Base-by-base conservation (phyloP, 2,888 invertebrate species). In the Lysandra coridon region DNA sequence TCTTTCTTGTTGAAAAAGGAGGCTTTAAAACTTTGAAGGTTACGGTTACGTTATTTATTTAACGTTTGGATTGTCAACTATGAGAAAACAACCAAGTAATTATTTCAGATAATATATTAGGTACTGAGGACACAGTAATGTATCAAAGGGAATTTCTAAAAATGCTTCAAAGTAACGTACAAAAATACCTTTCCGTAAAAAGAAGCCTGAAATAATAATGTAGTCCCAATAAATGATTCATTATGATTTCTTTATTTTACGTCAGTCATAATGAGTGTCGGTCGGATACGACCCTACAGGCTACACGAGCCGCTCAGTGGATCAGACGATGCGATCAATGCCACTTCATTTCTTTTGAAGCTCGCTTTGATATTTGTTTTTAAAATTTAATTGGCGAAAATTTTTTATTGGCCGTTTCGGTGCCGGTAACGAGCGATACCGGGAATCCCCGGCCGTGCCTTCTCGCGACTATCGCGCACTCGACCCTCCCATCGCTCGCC, bases 361-460 rank as follows among this genome's bases (percentile, higher is more conserved):
- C 33, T 17, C 69, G 33, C 69, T 69, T 69, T 14, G 69, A 69
- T 69, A 37, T 69, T 69, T 69, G 69, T 37, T 69, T 69, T 33
- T 37, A 37, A 69, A 64, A 69, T 37, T 33, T 69, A 37, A 69
- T 17, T 37, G 69, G 69, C 69, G 69, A 69, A 69, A 14, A 37
- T 12, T 1, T 69, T 69, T 69, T 69, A 69, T 69, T 37, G 33
- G 0, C 69, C 33, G 37, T 69, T 69, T 17, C 33, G 1, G 33
- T 4, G 4, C 33, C 14, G 33, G 33, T 69, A 69, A 37, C 23
- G 64, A 64, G 30, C 12, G 64, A 12, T 30, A 3, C 69, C 33
- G 17, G 33, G 30, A 64, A 69, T 69, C 69, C 69, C 69, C 0
- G 69, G 4, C 5, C 10, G 4, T 1, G 6, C 37, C 69, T 69